phyloP scores from a whole-genome alignment of 2,113 vertebrate genomes.

The Micronycteris hirsuta region DNA sequence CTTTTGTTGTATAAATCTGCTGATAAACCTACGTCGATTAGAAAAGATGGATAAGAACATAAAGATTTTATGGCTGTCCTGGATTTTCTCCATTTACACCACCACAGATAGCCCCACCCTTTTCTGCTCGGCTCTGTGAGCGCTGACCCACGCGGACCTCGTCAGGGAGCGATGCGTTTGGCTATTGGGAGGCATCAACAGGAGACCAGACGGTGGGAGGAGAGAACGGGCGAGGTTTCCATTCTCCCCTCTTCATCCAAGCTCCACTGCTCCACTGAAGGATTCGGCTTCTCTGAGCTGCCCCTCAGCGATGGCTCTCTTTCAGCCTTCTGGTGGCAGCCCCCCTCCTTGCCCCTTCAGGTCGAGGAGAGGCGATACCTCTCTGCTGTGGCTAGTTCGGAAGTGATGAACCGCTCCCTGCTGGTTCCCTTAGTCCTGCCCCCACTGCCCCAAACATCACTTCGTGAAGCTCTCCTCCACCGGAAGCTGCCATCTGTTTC shows the following conservation, averaged over 20 bases:
- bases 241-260: neutral
- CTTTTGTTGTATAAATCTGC: neutral
- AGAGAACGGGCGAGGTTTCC: neutral
- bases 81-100: neutral
- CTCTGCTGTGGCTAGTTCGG: neutral
- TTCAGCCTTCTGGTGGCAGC: neutral
- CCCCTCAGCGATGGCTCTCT: neutral
- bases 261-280: neutral
- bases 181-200: neutral
- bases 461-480: neutral
- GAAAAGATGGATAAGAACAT: neutral
- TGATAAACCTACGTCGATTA: neutral
- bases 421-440: neutral
- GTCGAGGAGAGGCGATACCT: neutral
- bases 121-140: neutral
- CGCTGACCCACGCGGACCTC: neutral
- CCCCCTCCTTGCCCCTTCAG: neutral
- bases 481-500: conserved; percentile 42
- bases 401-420: neutral
- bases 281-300: neutral
- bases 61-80: neutral
- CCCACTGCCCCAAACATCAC: neutral
- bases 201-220: neutral
- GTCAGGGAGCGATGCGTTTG: neutral
- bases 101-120: neutral